These are phyloP conservation scores for Uropsilus gracilis DNA, from an alignment of 2,113 vertebrate genomes.

Conservation along the genomic window DNA sequence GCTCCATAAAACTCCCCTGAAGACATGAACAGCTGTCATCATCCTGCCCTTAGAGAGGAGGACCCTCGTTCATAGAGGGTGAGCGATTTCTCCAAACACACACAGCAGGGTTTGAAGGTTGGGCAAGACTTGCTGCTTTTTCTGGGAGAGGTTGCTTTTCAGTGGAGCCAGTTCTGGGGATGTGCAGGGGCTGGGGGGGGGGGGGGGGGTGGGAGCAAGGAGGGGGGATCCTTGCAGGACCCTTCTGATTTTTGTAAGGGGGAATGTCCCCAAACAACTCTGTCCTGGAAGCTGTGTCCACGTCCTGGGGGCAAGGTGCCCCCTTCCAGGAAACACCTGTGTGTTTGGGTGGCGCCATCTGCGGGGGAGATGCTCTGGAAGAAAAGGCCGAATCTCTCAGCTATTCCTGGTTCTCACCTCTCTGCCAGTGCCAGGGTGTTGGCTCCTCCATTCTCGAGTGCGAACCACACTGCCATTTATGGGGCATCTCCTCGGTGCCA, in stretches of 20 bases:
- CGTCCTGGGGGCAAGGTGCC: neutral
- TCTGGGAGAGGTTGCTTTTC: neutral
- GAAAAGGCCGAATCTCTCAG: neutral
- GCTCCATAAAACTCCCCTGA: neutral
- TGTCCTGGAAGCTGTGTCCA: neutral
- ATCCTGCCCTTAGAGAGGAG: neutral
- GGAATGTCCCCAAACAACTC: neutral
- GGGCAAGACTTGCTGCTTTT: neutral
- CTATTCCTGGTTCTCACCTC: neutral
- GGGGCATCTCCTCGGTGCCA: accelerated
- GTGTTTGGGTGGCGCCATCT: neutral
- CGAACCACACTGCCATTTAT: neutral
- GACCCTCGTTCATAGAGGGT: neutral
- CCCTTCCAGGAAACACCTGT: neutral
- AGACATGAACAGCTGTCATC: neutral
- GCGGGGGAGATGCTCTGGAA: neutral
- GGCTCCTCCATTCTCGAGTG: neutral
- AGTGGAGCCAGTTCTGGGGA: neutral
- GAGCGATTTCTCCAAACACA: neutral
- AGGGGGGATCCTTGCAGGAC: neutral
- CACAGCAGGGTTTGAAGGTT: neutral
- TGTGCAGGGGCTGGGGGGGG: too few species aligned
- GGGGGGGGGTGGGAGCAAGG: accelerated
- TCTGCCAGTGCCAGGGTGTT: neutral
- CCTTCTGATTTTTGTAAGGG: neutral